Base-by-base conservation (phyloP, 1,140 invertebrate genomes). In the Acromyrmex heyeri region DNA sequence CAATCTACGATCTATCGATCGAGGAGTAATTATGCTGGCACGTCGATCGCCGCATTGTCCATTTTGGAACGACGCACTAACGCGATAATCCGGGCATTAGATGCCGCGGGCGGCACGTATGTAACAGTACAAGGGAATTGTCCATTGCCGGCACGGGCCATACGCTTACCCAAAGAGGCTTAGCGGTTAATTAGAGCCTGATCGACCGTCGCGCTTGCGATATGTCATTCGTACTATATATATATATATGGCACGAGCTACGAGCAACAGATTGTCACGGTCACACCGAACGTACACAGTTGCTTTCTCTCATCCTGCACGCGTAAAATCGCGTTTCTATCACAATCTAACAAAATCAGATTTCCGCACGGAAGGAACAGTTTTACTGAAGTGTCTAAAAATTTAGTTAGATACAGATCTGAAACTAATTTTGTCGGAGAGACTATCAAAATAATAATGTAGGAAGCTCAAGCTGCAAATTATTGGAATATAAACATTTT, bases 141-240 rank as follows among this genome's bases (percentile, higher is more conserved):
- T 89, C 62, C 70, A 67, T 73, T 77, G 88, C 59, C 69, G 55
- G 57, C 48, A 61, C 59, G 48, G 53, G 55, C 62, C 48, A 62
- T 62, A 81, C 87, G 88, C 83, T 89, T 82, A 77, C 81, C 61
- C 62, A 79, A 89, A 89, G 87, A 70, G 83, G 87, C 88, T 89
- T 89, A 89, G 34, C 69, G 87, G 83, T 82, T 89, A 89, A 89
- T 88, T 89, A 78, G 83, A 86, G 77, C 88, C 30, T 86, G 85
- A 90, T 90, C 77, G 88, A 86, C 55, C 83, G 73, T 89, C 70
- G 38, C 76, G 86, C 70, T 27, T 61, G 50, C 85, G 64, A 38
- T 82, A 61, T 88, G 75, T 75, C 61, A 70, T 75, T 83, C 55
- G 55, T 73, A 21, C 67, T 48, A 73, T 55, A 57, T 55, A 18